These are phyloP conservation scores for Plebejus melissa DNA, from an alignment of 2,888 invertebrate genomes.

Conservation along the genomic window DNA sequence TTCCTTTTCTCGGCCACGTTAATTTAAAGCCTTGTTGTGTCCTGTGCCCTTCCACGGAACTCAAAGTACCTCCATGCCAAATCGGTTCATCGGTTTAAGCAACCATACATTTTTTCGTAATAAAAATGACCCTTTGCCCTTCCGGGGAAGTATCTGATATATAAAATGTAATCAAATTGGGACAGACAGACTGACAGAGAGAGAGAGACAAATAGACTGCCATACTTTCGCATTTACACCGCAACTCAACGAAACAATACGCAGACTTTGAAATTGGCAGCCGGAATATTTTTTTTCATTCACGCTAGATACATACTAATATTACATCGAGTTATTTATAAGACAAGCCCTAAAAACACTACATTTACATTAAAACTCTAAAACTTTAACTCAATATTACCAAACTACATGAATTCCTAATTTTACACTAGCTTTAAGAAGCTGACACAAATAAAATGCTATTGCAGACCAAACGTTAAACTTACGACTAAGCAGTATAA, in stretches of 20 bases:
- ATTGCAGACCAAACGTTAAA: constrained; percentile 11
- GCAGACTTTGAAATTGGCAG: background rate
- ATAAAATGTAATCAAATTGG: too few species aligned
- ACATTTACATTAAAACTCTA: background rate
- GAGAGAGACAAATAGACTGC: too few species aligned
- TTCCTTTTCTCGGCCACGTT: too few species aligned
- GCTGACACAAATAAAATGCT: background rate
- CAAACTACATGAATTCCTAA: background rate
- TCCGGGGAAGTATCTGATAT: too few species aligned
- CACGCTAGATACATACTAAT: background rate
- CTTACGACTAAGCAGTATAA: constrained; percentile 9
- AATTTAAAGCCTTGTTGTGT: too few species aligned
- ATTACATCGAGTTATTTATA: background rate
- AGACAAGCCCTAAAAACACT: background rate
- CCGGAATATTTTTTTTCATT: background rate
- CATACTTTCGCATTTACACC: too few species aligned
- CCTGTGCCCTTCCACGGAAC: too few species aligned
- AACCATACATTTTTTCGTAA: background rate
- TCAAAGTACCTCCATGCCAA: too few species aligned
- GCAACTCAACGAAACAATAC: background rate
- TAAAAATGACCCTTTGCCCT: too few species aligned
- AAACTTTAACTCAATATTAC: background rate
- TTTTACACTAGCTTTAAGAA: background rate
- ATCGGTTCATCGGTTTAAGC: background rate
- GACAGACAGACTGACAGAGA: too few species aligned